Percentiles rank a stretch among this genome's conserved stretches.
Evolutionary conservation across 2,113 vertebrate genomes (phyloP).

Genomic region (Thunnus maccoyii): DNA sequence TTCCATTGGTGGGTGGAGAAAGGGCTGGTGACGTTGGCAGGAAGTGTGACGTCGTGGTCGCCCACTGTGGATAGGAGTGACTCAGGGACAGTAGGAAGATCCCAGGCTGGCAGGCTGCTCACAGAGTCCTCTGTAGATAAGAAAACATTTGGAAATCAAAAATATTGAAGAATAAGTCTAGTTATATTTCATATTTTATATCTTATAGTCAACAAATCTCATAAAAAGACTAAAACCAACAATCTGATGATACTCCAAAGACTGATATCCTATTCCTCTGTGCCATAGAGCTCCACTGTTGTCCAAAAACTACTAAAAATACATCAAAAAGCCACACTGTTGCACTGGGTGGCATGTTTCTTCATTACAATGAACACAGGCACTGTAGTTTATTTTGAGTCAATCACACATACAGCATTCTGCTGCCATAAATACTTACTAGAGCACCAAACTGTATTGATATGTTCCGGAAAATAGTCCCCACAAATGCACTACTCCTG

Average conservation of each 20-base stretch:
- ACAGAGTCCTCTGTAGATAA: conserved; percentile 69
- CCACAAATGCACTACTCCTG: no score
- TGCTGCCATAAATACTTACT: no score
- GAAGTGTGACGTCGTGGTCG: conserved; percentile 77
- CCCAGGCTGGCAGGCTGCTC: conserved; percentile 78
- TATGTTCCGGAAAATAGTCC: no score
- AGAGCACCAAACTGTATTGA: no score
- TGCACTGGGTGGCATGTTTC: no score
- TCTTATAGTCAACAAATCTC: neutral
- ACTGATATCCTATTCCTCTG: neutral
- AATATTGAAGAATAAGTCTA: neutral
- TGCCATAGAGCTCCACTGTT: no score
- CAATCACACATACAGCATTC: no score
- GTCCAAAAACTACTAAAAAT: no score
- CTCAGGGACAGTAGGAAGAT: conserved; percentile 81
- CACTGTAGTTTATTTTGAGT: no score
- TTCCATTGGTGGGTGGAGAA: conserved; percentile 81
- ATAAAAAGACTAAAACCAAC: neutral
- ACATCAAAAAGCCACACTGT: no score
- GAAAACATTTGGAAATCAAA: conserved; percentile 3
- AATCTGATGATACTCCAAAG: neutral
- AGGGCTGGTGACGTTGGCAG: conserved; percentile 80
- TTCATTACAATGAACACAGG: no score
- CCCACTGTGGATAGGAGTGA: conserved; percentile 76
- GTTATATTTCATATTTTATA: neutral